Base-by-base conservation (phyloP, 2,113 vertebrate genomes). In the Myrmophylax atrothorax region DNA sequence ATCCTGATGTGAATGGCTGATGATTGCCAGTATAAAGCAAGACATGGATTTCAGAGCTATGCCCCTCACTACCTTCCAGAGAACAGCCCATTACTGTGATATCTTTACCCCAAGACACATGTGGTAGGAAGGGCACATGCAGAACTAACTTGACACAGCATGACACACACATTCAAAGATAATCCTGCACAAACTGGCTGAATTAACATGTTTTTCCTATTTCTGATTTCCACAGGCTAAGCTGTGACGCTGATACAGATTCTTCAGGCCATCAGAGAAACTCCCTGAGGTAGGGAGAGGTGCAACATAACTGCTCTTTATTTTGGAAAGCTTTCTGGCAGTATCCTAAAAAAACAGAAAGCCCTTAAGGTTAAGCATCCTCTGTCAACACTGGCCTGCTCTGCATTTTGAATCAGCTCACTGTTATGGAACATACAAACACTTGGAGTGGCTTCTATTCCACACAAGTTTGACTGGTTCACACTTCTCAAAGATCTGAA, bases 281-380 rank as follows among this genome's bases (percentile, higher is more conserved):
- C 74, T 93, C 66, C 78, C 87, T 31, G 78, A 87, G 20, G 64
- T 44, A 17, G 33, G 55, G n/a, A 89, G 59, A 76, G 33, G 38
- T 15, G 37, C 59, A 77, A 85, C 29, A 9, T 40, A 88, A 16
- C 53, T 93, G 56, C 55, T 90, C 55, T 91, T 91, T 90, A 62
- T 52, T 88, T 88, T 96, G 92, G 67, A 70, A 88, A 83, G 82
- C 16, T 69, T 72, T 69, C 42, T 91, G 94, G 74, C 91, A 81
- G n/a, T 5, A 38, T 35, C 47, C 38, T 78, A 83, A 70, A 87
- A 55, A 91, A 87, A 46, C 16, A 29, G 47, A 59, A 73, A 55
- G 42, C 33, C 55, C 67, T 89, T 47, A 96, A 66, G 49, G 40
- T 87, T 73, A 85, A 79, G 50, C 24, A 83, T 46, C 47, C 49